A percentile compares a stretch with the other conserved stretches of the same genome.
Conservation (phyloP, 2,888 invertebrate genomes). For the Zhengitettix transpicula region DNA sequence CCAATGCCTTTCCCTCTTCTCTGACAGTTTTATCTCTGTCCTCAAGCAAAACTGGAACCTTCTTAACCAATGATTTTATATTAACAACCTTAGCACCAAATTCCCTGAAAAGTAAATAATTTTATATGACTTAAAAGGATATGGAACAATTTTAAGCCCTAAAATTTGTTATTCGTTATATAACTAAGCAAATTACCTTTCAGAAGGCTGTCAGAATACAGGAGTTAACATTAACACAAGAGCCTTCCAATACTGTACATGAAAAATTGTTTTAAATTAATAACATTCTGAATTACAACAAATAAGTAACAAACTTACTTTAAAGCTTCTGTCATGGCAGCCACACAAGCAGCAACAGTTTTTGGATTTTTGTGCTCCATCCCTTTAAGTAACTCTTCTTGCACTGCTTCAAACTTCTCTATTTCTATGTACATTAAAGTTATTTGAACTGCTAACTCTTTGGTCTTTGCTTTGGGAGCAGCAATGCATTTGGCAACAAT, state of each 20-base stretch:
- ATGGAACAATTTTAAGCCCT: no score
- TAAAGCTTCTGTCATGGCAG: conserved; percentile 56
- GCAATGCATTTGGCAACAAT: conserved; percentile 86
- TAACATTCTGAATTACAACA: no score
- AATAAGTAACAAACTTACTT: conserved; percentile 23
- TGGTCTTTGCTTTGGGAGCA: conserved; percentile 78
- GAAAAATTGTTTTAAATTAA: no score
- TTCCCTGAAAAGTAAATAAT: conserved; percentile 33
- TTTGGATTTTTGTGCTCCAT: conserved; percentile 94
- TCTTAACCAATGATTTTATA: conserved; percentile 78
- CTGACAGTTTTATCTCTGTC: conserved; percentile 84
- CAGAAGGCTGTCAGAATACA: no score
- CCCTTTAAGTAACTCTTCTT: conserved; percentile 85
- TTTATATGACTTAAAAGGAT: no score
- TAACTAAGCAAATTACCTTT: no score
- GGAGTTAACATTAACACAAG: no score
- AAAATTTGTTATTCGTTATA: no score
- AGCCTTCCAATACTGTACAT: no score
- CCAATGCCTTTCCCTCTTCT: conserved; percentile 79
- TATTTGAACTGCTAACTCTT: conserved; percentile 77
- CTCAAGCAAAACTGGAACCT: conserved; percentile 64
- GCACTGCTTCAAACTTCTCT: conserved; percentile 78
- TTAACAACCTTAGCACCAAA: conserved; percentile 86
- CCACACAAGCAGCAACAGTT: conserved; percentile 71
- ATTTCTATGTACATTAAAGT: conserved; percentile 89